phyloP scores from a whole-genome alignment of 1,140 invertebrate species.

The Aphis gossypii region DNA sequence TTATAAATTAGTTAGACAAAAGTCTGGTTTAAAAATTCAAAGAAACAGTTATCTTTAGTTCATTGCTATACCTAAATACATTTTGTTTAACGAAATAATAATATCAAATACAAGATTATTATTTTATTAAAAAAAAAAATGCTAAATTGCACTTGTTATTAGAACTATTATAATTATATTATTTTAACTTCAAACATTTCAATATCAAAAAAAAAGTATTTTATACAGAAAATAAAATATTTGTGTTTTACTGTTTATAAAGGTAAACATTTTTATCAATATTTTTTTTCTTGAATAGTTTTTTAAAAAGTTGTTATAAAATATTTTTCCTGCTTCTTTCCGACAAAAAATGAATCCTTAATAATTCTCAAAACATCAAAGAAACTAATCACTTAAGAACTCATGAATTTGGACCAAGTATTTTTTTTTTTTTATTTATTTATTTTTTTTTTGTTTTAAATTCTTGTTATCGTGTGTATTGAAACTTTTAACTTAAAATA shows the following conservation, averaged over 20 bases:
- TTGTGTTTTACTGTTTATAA: neutral
- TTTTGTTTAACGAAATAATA: neutral
- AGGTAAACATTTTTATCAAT: neutral
- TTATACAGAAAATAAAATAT: neutral
- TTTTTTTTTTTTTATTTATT: neutral
- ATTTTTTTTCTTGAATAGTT: neutral
- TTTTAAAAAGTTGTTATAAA: neutral
- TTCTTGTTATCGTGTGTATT: neutral
- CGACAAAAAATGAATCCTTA: neutral
- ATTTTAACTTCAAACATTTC: neutral
- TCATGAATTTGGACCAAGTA: neutral
- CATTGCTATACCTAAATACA: neutral
- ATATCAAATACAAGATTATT: neutral
- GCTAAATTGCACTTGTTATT: neutral
- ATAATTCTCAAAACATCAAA: slow-evolving; percentile 13
- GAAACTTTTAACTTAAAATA: neutral
- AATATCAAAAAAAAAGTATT: neutral
- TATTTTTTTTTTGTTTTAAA: neutral
- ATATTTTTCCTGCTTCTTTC: neutral
- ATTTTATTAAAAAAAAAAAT: neutral
- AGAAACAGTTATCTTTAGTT: neutral
- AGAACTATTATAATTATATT: neutral
- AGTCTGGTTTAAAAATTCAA: neutral
- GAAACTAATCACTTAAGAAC: neutral
- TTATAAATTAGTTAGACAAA: neutral